A percentile compares a stretch with the other conserved stretches of the same genome.
These are phyloP conservation scores for Platygyra sinensis DNA, from an alignment of 64 coral and sea anemone species.

Conservation along the genomic window DNA sequence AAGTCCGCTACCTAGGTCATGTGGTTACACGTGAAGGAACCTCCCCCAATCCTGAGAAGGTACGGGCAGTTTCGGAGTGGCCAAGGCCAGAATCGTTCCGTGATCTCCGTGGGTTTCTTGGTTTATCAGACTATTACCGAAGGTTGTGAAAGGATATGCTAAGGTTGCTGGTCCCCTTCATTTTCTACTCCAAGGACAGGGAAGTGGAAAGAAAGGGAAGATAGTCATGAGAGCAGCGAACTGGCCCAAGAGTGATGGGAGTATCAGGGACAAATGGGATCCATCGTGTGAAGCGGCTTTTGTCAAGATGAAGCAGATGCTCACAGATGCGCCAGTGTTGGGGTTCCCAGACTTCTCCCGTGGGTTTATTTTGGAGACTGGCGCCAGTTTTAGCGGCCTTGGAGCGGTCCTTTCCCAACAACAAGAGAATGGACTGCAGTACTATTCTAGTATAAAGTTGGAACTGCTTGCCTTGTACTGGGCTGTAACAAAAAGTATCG, in stretches of 20 bases:
- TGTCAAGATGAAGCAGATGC: conserved; percentile 32
- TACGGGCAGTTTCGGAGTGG: conserved; percentile 28
- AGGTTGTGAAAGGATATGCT: conserved; percentile 52
- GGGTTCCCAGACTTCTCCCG: conserved; percentile 61
- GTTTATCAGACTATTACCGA: conserved; percentile 43
- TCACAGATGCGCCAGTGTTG: conserved; percentile 53
- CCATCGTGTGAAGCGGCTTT: conserved; percentile 40
- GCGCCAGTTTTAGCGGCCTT: conserved; percentile 30
- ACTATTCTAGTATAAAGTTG: conserved; percentile 47
- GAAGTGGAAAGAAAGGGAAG: not conserved
- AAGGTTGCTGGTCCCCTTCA: conserved; percentile 15
- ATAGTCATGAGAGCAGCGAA: conserved; percentile 13
- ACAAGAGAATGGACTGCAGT: conserved; percentile 17
- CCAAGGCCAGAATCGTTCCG: conserved; percentile 36
- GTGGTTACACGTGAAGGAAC: conserved; percentile 18
- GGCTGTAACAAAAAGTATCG: conserved; percentile 43
- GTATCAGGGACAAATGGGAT: conserved; percentile 41
- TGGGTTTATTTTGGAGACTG: conserved; percentile 58
- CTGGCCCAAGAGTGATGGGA: not conserved
- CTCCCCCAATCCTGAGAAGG: conserved; percentile 47
- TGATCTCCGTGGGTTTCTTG: conserved; percentile 43
- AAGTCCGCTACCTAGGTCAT: conserved; percentile 42
- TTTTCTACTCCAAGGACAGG: conserved; percentile 4
- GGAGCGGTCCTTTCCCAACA: conserved; percentile 67
- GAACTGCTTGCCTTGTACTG: conserved; percentile 53